These are phyloP conservation scores for Charina bottae DNA, from an alignment of 2,113 vertebrate genomes.

Conservation along the genomic window DNA sequence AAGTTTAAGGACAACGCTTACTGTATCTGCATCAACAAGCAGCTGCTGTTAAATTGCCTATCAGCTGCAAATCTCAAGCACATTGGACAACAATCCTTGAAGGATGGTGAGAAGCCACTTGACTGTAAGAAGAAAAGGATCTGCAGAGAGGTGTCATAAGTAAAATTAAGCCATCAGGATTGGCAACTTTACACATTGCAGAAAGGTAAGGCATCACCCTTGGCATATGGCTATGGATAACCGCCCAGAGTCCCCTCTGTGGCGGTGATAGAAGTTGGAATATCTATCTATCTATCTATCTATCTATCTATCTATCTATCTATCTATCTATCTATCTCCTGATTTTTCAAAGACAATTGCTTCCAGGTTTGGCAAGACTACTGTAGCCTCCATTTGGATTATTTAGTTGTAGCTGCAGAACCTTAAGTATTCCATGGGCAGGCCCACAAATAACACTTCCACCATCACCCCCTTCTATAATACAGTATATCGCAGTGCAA, in stretches of 20 bases:
- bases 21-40: not conserved
- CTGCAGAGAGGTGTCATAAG: not conserved
- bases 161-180: constrained; percentile 41
- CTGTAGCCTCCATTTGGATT: constrained; percentile 21
- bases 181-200: constrained; percentile 9
- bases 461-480: not conserved
- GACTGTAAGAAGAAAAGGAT: constrained; percentile 24
- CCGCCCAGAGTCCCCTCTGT: too few species aligned
- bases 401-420: constrained; percentile 53
- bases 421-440: constrained; percentile 42
- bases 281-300: not conserved
- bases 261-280: too few species aligned
- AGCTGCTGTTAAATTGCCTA: constrained; percentile 15
- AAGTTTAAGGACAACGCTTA: not conserved
- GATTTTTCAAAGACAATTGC: constrained; percentile 60
- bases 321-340: constrained; percentile 6
- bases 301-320: too few species aligned
- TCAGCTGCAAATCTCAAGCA: constrained; percentile 51
- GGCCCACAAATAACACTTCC: constrained; percentile 4
- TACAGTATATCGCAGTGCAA: constrained; percentile 34
- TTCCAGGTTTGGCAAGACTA: constrained; percentile 44
- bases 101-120: constrained; percentile 49
- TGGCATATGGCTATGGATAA: constrained; percentile 15
- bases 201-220: constrained; percentile 35
- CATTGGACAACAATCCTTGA: constrained; percentile 42